A percentile compares a stretch with the other conserved stretches of the same genome.
These are phyloP conservation scores for Scopus umbretta DNA, from an alignment of 2,113 vertebrate genomes.

Conservation along the genomic window DNA sequence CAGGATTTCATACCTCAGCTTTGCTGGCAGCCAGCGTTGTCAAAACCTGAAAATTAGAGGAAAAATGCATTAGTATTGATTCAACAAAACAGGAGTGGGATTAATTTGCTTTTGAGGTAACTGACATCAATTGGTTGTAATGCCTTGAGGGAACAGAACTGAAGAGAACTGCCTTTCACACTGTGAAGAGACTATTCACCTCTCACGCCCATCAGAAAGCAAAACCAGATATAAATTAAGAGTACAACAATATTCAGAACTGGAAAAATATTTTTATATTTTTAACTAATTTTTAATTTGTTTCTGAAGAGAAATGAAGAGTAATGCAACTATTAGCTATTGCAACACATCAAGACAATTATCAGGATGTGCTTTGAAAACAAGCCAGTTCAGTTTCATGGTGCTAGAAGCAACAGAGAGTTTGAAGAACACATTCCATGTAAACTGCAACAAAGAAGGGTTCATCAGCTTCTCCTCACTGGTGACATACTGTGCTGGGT, in stretches of 20 bases:
- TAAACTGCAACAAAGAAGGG: not conserved
- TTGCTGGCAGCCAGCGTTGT: conserved; percentile 8
- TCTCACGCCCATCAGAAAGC: not conserved
- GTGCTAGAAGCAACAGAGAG: not conserved
- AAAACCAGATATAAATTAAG: not conserved
- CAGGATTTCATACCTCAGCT: conserved; percentile 67
- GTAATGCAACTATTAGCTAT: not conserved
- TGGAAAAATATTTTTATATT: not conserved
- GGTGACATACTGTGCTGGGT: fast-evolving
- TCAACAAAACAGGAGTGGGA: conserved; percentile 47
- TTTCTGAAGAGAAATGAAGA: not conserved
- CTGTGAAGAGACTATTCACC: not conserved
- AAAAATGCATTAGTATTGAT: conserved; percentile 67
- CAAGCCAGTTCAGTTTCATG: not conserved
- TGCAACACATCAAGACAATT: not conserved
- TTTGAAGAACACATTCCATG: not conserved
- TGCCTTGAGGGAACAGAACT: not conserved
- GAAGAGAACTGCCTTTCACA: not conserved
- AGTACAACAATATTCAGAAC: not conserved
- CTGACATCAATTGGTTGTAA: conserved; percentile 57
- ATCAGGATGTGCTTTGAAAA: not conserved
- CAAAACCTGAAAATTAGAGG: conserved; percentile 68
- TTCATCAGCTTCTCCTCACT: not conserved
- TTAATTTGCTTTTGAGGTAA: conserved; percentile 69
- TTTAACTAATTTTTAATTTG: not conserved